Evolutionary conservation across 2,797 vertebrate genomes (phyloP).

Genomic region (Cossypha dichroa): DNA sequence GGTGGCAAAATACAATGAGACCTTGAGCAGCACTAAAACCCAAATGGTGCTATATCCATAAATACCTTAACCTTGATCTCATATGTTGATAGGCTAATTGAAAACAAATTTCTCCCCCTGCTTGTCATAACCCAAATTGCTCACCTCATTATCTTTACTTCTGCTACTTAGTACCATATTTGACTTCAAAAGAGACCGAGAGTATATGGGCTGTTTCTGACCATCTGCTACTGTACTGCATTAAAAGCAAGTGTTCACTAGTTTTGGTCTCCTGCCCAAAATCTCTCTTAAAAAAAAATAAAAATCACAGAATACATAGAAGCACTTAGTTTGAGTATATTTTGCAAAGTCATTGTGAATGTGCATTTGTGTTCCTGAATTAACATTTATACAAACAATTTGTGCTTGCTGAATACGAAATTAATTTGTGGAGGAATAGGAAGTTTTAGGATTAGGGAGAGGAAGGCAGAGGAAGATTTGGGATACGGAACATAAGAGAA

Average conservation of each 20-base stretch:
- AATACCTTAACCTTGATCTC: neutral
- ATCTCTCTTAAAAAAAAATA: neutral
- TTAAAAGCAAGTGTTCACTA: neutral
- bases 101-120: neutral
- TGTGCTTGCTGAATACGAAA: neutral
- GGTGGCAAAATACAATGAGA: neutral
- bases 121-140: neutral
- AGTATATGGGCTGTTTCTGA: neutral
- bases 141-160: neutral
- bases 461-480: neutral
- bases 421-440: neutral
- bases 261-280: neutral
- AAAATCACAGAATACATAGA: neutral
- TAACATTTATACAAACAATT: neutral
- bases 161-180: neutral
- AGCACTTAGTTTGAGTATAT: neutral
- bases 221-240: neutral
- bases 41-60: neutral
- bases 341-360: neutral
- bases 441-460: neutral
- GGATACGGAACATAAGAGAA: neutral
- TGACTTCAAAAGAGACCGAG: neutral
- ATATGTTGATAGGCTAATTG: neutral
- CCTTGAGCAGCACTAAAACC: neutral
- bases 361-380: neutral